A percentile compares a stretch with the other conserved stretches of the same genome.
Evolutionary conservation across 1,140 invertebrate species (phyloP).

Genomic region (Atta colombica): DNA sequence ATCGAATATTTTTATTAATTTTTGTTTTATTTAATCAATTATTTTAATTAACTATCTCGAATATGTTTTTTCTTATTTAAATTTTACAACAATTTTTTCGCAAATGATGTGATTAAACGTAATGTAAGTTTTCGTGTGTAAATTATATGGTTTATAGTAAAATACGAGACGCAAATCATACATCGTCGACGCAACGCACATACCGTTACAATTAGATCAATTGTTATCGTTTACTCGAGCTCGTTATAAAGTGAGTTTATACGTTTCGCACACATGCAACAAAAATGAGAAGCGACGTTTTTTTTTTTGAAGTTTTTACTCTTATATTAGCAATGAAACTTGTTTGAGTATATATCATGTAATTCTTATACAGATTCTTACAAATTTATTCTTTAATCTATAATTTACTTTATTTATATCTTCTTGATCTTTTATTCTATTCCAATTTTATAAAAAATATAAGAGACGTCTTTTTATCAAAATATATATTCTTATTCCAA

Average conservation of each 20-base stretch:
- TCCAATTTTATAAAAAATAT: neutral
- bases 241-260: constrained; percentile 45
- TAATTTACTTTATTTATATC: constrained; percentile 3
- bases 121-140: constrained; percentile 13
- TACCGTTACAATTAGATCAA: constrained; percentile 70
- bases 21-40: neutral
- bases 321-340: neutral
- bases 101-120: constrained; percentile 15
- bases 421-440: neutral
- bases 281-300: neutral
- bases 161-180: constrained; percentile 41
- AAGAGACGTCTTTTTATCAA: neutral
- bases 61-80: neutral
- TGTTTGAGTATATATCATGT: neutral
- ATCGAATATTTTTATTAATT: too few relatives aligned
- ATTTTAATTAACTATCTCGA: neutral
- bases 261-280: neutral
- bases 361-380: neutral
- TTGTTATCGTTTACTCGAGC: constrained; percentile 65
- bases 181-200: constrained; percentile 45
- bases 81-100: neutral
- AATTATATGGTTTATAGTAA: constrained; percentile 13
- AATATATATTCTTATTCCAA: neutral
- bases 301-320: constrained; percentile 16
- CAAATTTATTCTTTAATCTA: neutral